These are phyloP conservation scores for Drosophila nannoptera DNA, from an alignment of 1,140 invertebrate species.

Conservation along the genomic window DNA sequence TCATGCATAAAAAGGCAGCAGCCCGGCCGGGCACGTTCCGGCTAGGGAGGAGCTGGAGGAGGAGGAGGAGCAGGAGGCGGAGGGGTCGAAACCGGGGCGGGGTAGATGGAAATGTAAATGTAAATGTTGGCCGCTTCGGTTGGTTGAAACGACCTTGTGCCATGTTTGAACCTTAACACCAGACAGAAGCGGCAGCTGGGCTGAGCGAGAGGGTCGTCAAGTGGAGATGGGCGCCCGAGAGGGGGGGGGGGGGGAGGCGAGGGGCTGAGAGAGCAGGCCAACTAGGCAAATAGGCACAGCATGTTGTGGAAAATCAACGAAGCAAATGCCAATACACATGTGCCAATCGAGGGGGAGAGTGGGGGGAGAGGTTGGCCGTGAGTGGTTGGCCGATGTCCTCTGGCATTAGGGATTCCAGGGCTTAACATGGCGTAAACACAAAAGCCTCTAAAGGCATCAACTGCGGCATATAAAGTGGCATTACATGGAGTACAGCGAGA, in stretches of 20 bases:
- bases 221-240: too few relatives aligned
- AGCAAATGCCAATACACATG: constrained; percentile 76
- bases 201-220: constrained; percentile 14
- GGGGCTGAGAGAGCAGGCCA: constrained; percentile 36
- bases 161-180: constrained; percentile 76
- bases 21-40: constrained; percentile 48
- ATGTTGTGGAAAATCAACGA: constrained; percentile 73
- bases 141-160: constrained; percentile 74
- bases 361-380: not conserved
- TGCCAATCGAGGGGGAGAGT: constrained; percentile 44
- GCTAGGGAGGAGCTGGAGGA: constrained; percentile 35
- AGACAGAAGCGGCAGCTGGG: constrained; percentile 5
- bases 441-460: constrained; percentile 78
- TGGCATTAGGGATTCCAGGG: constrained; percentile 74
- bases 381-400: constrained; percentile 44
- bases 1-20: constrained; percentile 70
- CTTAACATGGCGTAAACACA: constrained; percentile 78
- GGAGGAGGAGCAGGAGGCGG: too few relatives aligned
- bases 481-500: constrained; percentile 61
- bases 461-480: constrained; percentile 77
- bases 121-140: constrained; percentile 64
- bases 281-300: constrained; percentile 75
- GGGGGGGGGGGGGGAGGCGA: not conserved
- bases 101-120: constrained; percentile 69
- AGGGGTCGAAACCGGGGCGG: constrained; percentile 35